These are phyloP conservation scores for Drosophila conformis DNA, from an alignment of 2,888 invertebrate species.

Conservation along the genomic window DNA sequence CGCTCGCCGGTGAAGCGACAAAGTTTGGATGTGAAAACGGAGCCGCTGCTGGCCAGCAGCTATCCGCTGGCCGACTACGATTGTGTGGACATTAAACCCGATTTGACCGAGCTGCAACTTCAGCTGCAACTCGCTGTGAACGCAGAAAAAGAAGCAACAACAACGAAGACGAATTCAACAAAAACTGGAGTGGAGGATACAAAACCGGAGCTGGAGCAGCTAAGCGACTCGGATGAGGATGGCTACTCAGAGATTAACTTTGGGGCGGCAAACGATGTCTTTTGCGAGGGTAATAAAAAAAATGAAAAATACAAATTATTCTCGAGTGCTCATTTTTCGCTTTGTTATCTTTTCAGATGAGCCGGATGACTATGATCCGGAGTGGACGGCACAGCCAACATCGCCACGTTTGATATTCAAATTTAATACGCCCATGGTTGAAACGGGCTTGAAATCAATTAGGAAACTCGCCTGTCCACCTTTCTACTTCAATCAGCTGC, in stretches of 20 bases:
- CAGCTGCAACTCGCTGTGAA: constrained; percentile 49
- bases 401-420: constrained; percentile 57
- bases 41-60: constrained; percentile 36
- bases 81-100: constrained; percentile 62
- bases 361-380: constrained; percentile 65
- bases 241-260: constrained; percentile 69
- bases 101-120: constrained; percentile 62
- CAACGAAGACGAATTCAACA: background rate
- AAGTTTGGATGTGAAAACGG: constrained; percentile 54
- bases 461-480: constrained; percentile 40
- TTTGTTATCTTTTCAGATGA: constrained; percentile 36
- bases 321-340: background rate
- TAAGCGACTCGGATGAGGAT: constrained; percentile 74
- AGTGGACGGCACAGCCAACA: constrained; percentile 55
- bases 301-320: background rate
- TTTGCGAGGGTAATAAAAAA: constrained; percentile 55
- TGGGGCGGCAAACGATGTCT: constrained; percentile 54
- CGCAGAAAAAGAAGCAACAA: constrained; percentile 10
- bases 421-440: constrained; percentile 42
- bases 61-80: constrained; percentile 66
- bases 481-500: constrained; percentile 59
- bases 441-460: constrained; percentile 39
- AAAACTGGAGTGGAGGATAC: constrained; percentile 9
- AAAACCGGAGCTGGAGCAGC: constrained; percentile 55
- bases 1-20: constrained; percentile 58